Evolutionary conservation across 2,797 vertebrate genomes (phyloP).

Genomic region (Eupleurogrammus muticus): DNA sequence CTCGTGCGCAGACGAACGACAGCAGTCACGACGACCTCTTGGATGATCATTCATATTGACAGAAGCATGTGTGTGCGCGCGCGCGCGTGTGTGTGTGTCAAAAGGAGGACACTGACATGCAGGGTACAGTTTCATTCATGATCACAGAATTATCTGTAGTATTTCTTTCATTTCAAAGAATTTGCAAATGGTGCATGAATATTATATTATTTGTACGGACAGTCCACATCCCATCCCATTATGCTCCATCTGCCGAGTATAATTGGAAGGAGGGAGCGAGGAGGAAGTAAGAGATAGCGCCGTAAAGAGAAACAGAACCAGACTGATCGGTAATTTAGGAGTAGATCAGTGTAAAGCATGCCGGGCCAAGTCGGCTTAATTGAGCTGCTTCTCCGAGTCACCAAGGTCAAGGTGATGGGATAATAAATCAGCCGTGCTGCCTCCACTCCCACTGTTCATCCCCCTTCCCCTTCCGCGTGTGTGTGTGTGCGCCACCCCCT

Average conservation of each 20-base stretch:
- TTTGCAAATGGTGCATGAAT: not conserved
- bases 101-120: not conserved
- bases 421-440: conserved; percentile 78
- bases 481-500: not conserved
- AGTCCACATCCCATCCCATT: conserved; percentile 25
- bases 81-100: not conserved
- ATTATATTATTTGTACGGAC: conserved; percentile 24
- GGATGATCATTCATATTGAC: conserved; percentile 44
- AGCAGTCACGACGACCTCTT: conserved; percentile 26
- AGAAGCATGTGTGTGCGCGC: conserved; percentile 11
- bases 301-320: conserved; percentile 19
- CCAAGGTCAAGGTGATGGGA: conserved; percentile 80
- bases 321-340: conserved; percentile 62
- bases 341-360: conserved; percentile 60
- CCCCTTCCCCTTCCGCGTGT: not conserved
- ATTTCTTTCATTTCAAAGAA: conserved; percentile 20
- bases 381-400: conserved; percentile 77
- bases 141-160: conserved; percentile 14
- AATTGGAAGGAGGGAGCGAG: conserved; percentile 30
- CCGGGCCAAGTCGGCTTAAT: conserved; percentile 74
- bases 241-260: conserved; percentile 17
- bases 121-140: conserved; percentile 10
- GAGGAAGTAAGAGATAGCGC: conserved; percentile 7
- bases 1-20: conserved; percentile 14
- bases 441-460: conserved; percentile 26